phyloP scores from a whole-genome alignment of 2,113 vertebrate genomes.

The Orycteropus afer region DNA sequence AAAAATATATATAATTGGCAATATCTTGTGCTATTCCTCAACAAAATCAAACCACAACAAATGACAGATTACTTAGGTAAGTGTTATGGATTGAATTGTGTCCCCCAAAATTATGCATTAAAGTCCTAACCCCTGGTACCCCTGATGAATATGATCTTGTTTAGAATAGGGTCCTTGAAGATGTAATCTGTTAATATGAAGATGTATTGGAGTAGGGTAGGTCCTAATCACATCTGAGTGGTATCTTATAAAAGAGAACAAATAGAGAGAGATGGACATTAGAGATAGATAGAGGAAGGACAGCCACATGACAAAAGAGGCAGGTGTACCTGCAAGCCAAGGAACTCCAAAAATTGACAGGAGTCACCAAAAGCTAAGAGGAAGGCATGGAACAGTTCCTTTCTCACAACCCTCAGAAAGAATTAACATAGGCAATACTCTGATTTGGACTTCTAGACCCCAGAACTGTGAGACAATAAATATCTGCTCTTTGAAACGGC shows the following conservation, averaged over 20 bases:
- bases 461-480: background rate
- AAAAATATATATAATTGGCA: background rate
- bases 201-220: background rate
- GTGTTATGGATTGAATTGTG: background rate
- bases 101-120: background rate
- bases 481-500: background rate
- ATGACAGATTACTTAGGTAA: background rate
- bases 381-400: background rate
- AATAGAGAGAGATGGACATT: too few relatives aligned
- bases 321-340: background rate
- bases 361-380: background rate
- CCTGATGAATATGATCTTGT: background rate
- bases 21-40: background rate
- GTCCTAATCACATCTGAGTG: background rate
- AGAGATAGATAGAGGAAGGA: background rate
- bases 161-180: background rate
- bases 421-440: background rate
- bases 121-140: background rate
- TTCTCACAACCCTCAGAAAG: background rate
- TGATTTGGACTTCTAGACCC: background rate
- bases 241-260: background rate
- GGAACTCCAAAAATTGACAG: background rate
- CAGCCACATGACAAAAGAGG: background rate
- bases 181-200: background rate
- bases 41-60: slow-evolving; percentile 5